Evolutionary conservation across 2,888 invertebrate species (phyloP).

Genomic region (Hirtodrosophila histrioides): DNA sequence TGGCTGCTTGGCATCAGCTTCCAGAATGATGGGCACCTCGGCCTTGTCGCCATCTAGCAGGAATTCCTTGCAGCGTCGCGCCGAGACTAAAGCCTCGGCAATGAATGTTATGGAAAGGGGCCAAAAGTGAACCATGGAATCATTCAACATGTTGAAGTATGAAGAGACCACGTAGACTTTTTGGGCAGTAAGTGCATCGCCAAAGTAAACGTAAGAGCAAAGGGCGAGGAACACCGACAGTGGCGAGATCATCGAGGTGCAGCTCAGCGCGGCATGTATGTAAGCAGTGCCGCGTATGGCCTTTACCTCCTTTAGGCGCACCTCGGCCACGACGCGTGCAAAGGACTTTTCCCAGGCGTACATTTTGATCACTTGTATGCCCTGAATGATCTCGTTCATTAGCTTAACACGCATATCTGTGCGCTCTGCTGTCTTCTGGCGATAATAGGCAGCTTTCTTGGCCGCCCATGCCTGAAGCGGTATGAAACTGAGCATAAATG

Average conservation of each 20-base stretch:
- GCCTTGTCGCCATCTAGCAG: conserved; percentile 83
- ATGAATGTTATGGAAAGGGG: conserved; percentile 91
- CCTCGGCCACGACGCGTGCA: conserved; percentile 89
- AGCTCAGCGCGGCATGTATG: conserved; percentile 88
- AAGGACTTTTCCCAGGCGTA: conserved; percentile 95
- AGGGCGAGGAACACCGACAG: conserved; percentile 91
- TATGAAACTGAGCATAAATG: conserved; percentile 89
- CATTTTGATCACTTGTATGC: conserved; percentile 95
- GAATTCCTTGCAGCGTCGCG: conserved; percentile 89
- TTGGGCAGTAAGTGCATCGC: conserved; percentile 89
- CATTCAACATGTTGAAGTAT: conserved; percentile 91
- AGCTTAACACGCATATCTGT: conserved; percentile 94
- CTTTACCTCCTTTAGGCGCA: conserved; percentile 90
- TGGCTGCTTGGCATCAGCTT: conserved; percentile 83
- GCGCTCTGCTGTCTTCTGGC: conserved; percentile 89
- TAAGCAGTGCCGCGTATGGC: conserved; percentile 88
- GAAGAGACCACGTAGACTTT: conserved; percentile 92
- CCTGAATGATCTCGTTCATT: conserved; percentile 95
- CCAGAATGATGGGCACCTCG: conserved; percentile 54
- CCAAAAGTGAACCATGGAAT: conserved; percentile 92
- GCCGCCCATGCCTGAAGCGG: conserved; percentile 91
- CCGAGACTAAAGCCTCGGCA: conserved; percentile 90
- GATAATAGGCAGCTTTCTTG: conserved; percentile 88
- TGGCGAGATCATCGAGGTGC: conserved; percentile 91
- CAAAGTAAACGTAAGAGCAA: conserved; percentile 88